Evolutionary conservation across 2,888 invertebrate genomes (phyloP).

Genomic region (Protula sp.): DNA sequence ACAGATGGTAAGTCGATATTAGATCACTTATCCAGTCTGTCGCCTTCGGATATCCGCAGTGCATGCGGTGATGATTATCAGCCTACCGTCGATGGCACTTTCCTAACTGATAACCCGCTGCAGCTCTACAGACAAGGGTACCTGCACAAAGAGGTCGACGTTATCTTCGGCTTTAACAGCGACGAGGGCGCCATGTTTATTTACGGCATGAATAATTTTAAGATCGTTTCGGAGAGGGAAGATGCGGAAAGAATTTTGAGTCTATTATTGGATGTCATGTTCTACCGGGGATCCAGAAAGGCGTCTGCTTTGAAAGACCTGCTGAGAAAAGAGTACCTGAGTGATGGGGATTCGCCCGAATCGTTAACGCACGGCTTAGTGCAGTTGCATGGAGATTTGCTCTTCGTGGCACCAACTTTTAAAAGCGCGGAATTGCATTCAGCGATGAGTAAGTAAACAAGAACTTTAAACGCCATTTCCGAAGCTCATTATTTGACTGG

Average conservation of each 20-base stretch:
- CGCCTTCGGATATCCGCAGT: not conserved
- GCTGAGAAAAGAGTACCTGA: not conserved
- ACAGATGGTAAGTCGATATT: not conserved
- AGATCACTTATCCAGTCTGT: not conserved
- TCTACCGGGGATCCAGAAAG: not conserved
- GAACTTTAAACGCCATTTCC: too few species aligned
- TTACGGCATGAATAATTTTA: not conserved
- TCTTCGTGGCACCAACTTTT: not conserved
- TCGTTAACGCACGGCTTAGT: not conserved
- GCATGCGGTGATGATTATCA: not conserved
- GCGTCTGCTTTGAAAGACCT: not conserved
- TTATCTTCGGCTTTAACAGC: not conserved
- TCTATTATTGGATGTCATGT: not conserved
- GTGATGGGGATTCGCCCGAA: not conserved
- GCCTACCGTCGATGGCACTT: not conserved
- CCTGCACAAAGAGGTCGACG: not conserved
- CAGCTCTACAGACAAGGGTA: not conserved
- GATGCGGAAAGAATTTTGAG: not conserved
- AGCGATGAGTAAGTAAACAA: not conserved
- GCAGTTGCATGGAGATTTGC: not conserved
- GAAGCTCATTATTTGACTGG: too few species aligned
- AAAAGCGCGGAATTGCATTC: not conserved
- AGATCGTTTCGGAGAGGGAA: not conserved
- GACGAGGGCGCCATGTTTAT: constrained; percentile 1
- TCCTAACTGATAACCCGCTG: not conserved